Conservation (phyloP, 2,888 invertebrate species). For the Leptinotarsa haldemani region DNA sequence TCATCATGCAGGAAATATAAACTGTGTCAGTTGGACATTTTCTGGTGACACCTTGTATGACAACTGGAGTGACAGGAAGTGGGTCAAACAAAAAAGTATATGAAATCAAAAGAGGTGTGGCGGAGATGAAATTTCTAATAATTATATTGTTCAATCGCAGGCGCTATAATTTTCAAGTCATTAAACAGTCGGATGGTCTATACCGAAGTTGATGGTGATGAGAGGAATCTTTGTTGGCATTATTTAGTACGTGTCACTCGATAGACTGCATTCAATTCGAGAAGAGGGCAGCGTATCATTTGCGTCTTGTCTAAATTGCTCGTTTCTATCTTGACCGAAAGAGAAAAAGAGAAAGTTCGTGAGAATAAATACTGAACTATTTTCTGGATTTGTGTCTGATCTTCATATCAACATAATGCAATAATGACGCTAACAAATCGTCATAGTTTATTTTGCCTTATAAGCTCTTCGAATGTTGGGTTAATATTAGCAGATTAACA, state of each 20-base stretch:
- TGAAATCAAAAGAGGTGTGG: slow-evolving; percentile 34
- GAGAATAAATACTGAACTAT: too few relatives aligned
- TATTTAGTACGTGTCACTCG: slow-evolving; percentile 2
- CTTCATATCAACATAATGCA: too few relatives aligned
- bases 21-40: background rate
- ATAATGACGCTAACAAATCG: too few relatives aligned
- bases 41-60: slow-evolving; percentile 3
- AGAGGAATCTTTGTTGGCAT: slow-evolving; percentile 4
- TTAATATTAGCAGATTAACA: too few relatives aligned
- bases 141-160: slow-evolving; percentile 30
- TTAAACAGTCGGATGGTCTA: slow-evolving; percentile 31
- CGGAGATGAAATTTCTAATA: slow-evolving; percentile 39
- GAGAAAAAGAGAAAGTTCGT: background rate
- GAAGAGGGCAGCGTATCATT: background rate
- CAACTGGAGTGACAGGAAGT: slow-evolving; percentile 18
- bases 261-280: background rate
- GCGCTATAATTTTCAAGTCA: slow-evolving; percentile 39
- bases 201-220: slow-evolving; percentile 17
- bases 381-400: too few relatives aligned
- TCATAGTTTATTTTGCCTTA: too few relatives aligned
- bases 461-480: too few relatives aligned
- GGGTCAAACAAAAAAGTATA: slow-evolving; percentile 17
- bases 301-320: background rate
- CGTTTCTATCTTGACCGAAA: background rate
- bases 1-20: too few relatives aligned